Base-by-base conservation (phyloP, 2,113 vertebrate species). In the Psilopsiagon aurifrons region DNA sequence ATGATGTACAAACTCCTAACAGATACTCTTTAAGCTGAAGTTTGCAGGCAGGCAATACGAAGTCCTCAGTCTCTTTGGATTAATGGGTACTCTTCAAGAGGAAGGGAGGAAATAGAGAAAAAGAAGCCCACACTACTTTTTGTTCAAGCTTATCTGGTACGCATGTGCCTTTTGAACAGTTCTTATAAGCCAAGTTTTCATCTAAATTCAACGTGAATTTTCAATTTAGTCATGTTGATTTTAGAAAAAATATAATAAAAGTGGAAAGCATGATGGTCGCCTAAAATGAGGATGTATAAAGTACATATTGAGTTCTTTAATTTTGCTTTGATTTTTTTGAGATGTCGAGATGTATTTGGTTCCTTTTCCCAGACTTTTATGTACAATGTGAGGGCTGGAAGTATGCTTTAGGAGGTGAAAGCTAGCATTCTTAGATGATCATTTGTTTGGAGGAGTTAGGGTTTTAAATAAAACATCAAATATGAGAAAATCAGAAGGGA, bases 381-480 rank as follows among this genome's bases (percentile, higher is more conserved):
- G 66, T 85, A 37, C 37, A 54, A 11, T 0, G 11, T 14, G 70
- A 87, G 47, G 41, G 27, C 67, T 91, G 69, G 37, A 75, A 60
- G 19, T 39, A 28, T 52, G 59, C 77, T 90, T 91, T 83, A 60
- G 71, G 43, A 90, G 83, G 59, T 70, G 54, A 77, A 87, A 88
- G n/a, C 67, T 93, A 60, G 59, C 37, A 35, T 90, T 96, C 67
- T 77, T 85, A 49, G 33, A 27, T 69, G 29, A 57, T 87, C 9
- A 57, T 67, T 93, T 94, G 60, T 85, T 95, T 92, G 74, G 70
- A 87, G 63, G 68, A 93, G 75, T 35, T 74, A 41, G 14, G 7
- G n/a, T 69, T 88, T 96, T 86, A 95, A 88, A 63, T 95, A 86
- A 95, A 90, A 92, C 63, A 93, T 83, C 68, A 93, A 81, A 92